Evolutionary conservation across 2,797 vertebrate species (phyloP).

Genomic region (Chloroceryle inda): DNA sequence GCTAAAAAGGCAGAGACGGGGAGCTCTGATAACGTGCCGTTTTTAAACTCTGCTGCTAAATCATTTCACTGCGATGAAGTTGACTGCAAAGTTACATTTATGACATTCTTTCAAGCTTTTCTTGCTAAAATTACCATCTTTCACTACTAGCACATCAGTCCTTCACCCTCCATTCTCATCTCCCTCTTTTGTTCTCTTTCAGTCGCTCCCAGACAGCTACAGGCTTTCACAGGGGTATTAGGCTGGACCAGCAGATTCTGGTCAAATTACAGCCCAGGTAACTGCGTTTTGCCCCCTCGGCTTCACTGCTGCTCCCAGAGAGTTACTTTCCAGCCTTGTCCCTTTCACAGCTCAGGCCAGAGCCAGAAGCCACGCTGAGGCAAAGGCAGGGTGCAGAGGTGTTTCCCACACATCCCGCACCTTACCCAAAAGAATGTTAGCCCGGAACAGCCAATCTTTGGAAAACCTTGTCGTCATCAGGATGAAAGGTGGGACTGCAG

Average conservation of each 20-base stretch:
- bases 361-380: background rate
- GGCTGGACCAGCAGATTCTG: background rate
- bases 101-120: constrained; percentile 1
- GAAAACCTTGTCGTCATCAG: background rate
- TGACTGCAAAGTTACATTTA: background rate
- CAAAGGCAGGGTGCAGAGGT: background rate
- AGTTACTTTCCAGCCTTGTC: background rate
- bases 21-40: background rate
- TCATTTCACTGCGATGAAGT: background rate
- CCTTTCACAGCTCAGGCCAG: background rate
- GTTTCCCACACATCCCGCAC: background rate
- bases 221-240: background rate
- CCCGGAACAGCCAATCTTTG: background rate
- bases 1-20: background rate
- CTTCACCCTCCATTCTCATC: background rate
- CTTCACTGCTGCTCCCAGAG: background rate
- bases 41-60: background rate
- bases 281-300: background rate
- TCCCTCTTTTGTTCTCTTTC: background rate
- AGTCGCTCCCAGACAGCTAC: background rate
- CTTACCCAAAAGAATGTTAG: background rate
- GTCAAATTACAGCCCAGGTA: background rate
- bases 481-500: background rate
- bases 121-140: background rate
- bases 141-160: background rate